Conservation (phyloP, 2,888 invertebrate genomes). For the Andrena hattorfiana region DNA sequence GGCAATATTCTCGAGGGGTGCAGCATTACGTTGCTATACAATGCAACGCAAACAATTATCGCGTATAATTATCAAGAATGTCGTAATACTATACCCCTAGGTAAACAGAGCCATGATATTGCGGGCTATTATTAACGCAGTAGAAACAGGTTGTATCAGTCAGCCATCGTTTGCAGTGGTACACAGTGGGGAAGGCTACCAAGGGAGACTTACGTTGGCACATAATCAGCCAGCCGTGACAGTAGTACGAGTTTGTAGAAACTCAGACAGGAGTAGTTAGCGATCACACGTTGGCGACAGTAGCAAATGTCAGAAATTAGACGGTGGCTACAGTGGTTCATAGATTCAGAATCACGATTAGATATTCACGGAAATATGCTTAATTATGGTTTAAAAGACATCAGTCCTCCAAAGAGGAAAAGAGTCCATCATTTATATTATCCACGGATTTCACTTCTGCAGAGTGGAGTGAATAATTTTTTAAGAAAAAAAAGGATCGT, state of each 20-base stretch:
- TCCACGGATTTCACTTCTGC: too few relatives aligned
- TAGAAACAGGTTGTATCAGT: constrained; percentile 53
- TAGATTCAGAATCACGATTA: too few relatives aligned
- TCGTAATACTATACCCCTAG: constrained; percentile 13
- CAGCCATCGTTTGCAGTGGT: constrained; percentile 50
- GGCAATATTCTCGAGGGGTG: neutral
- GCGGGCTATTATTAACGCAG: constrained; percentile 44
- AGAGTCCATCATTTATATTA: too few relatives aligned
- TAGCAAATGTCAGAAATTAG: constrained; percentile 23
- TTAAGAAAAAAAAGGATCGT: too few relatives aligned
- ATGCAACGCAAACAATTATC: constrained; percentile 17
- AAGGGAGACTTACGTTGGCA: constrained; percentile 36
- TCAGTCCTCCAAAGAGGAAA: too few relatives aligned
- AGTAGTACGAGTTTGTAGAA: constrained; percentile 47
- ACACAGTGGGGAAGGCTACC: neutral
- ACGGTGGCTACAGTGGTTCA: neutral
- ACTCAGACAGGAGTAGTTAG: constrained; percentile 30
- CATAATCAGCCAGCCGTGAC: constrained; percentile 45
- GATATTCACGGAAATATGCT: too few relatives aligned
- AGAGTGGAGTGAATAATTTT: too few relatives aligned
- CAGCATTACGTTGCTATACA: neutral
- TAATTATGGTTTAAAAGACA: too few relatives aligned
- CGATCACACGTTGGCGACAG: constrained; percentile 20
- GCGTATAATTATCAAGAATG: constrained; percentile 41
- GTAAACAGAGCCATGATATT: constrained; percentile 41